Base-by-base conservation (phyloP, 2,797 vertebrate species). In the Cossypha dichroa region DNA sequence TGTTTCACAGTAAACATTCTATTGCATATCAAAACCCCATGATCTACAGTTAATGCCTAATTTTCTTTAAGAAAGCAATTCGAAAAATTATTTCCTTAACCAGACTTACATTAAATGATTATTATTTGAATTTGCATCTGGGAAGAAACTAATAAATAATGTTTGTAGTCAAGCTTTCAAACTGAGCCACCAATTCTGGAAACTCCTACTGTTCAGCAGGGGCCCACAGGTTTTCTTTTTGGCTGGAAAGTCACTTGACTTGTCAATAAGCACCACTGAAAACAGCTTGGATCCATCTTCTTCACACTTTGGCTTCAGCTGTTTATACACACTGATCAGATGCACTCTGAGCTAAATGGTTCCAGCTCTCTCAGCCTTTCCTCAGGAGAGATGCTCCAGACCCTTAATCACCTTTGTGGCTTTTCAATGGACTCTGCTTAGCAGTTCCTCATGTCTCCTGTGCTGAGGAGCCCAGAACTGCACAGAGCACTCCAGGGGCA, bases 91-190 rank as follows among this genome's bases (percentile, higher is more conserved):
- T 45, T 91, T 80, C 34, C 43, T 54, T 83, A 69, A 36, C 26
- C 41, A 48, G 6, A 52, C 41, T 73, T 66, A 45, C 7, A 41
- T 26, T 5, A 56, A 33, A 72, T 52, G 0, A 48, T 59, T 86
- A 78, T 81, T 70, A 52, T 41, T 75, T 78, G 5, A 64, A 82
- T 70, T 34, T 91, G 13, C 11, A 15, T 4, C 1, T 25, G 15
- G n/a, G 31, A 84, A 84, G 36, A 70, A 54, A 51, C n/a, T 26
- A 14, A 63, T 22, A 88, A 89, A 84, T 56, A 55, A 64, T 36
- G 7, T 36, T 60, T 68, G 29, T 17, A 48, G 34, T 34, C 23
- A 68, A 54, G 23, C 29, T 90, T 64, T 70, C 23, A 33, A 93
- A 85, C 4, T 8, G 41, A 87, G 48, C 6, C 22, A 1, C 29